Evolutionary conservation across 2,888 invertebrate species (phyloP), one percentile per base, ranked within the genome.

Genomic region (Odontocerum albicorne): DNA sequence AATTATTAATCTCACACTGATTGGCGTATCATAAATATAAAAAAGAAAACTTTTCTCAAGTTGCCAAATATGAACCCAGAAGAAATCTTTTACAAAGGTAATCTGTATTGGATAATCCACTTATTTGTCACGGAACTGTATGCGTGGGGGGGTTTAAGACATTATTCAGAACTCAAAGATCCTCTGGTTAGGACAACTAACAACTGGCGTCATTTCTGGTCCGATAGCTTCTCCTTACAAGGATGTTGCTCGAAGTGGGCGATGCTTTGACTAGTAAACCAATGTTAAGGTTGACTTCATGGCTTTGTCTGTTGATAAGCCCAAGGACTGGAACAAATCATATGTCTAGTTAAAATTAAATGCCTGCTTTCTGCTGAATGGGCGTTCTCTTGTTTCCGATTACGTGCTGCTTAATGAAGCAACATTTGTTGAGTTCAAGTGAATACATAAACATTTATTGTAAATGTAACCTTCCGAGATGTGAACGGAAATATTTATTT

Each of bases 191-290:
- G 44, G 36, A n/a, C 44, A 31, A 32, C 31, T 38, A 55, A 49
- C 49, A 40, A 38, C 49, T 43, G 46, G 39, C 36, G 47, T 54
- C 54, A 45, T 47, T 49, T 44, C 39, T 40, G 44, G 40, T 44
- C 55, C 27, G 17, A 33, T 36, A 27, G 32, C 44, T 31, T 56
- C 36, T 56, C 56, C 56, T 42, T 56, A 56, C 42, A 56, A 47
- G 56, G 56, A 51, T 42, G 32, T 38, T 10, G 42, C 19, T 32
- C 10, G 27, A 17, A 31, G 46, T 45, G 50, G 50, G 56, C 33
- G 47, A 27, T 13, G 21, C 47, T 49, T 46, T 17, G 42, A 22
- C 42, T 39, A 22, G 40, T 31, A 22, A 32, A 35, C 2, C 52
- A 46, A 53, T 53, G 46, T 46, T 53, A 53, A 46, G 45, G 46